Conservation (phyloP, 53 echinoderm and acorn worm genomes). For the Stichopus horrens region DNA sequence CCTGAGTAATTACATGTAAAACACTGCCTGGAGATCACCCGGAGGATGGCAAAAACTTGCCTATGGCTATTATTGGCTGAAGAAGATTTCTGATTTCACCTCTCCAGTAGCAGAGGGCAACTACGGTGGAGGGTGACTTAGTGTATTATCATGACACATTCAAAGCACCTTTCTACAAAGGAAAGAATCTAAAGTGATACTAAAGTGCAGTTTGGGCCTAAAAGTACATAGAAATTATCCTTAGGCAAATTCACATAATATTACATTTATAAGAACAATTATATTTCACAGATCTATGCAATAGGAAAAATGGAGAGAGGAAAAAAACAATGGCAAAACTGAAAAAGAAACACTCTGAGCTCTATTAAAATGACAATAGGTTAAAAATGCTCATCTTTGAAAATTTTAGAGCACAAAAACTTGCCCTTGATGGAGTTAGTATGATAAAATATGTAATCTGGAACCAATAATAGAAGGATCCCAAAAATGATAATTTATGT, state of each 20-base stretch:
- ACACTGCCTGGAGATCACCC: no score
- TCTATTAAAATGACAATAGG: neutral
- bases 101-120: no score
- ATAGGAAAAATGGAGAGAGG: neutral
- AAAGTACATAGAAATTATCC: neutral
- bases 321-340: neutral
- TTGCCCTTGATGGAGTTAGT: no score
- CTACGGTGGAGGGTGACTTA: neutral
- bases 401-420: no score
- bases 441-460: no score
- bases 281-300: conserved; percentile 33
- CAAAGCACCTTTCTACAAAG: neutral
- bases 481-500: no score
- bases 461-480: no score
- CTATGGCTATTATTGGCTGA: no score
- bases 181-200: neutral
- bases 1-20: no score
- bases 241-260: neutral
- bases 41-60: no score
- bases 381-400: neutral
- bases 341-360: neutral
- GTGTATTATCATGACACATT: neutral
- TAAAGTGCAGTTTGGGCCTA: neutral
- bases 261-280: conserved; percentile 36
- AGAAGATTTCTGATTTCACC: no score